Conservation (phyloP, 2,797 vertebrate genomes). For the Clarias fuscus region DNA sequence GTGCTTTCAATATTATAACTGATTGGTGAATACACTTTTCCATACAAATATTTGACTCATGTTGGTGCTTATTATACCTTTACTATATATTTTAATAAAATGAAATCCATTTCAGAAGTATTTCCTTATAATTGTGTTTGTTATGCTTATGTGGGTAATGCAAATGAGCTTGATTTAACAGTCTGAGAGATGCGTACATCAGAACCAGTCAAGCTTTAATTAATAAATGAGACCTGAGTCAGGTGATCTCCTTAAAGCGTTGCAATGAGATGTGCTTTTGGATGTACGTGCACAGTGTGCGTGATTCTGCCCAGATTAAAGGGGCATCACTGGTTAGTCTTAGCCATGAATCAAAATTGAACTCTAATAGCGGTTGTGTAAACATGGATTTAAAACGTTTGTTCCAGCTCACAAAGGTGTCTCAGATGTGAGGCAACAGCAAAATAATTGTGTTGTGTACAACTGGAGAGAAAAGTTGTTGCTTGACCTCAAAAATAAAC, state of each 20-base stretch:
- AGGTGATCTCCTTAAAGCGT: not conserved
- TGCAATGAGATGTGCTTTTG: not conserved
- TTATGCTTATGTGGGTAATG: not conserved
- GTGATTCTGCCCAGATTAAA: not conserved
- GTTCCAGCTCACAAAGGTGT: not conserved
- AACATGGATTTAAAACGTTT: not conserved
- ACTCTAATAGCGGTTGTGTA: not conserved
- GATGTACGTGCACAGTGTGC: not conserved
- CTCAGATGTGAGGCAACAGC: not conserved
- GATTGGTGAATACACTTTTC: too few relatives aligned
- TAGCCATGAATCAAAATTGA: too few relatives aligned
- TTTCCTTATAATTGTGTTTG: not conserved
- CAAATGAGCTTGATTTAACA: not conserved
- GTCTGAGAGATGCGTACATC: not conserved
- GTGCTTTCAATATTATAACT: too few relatives aligned
- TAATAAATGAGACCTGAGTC: not conserved
- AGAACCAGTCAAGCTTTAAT: not conserved
- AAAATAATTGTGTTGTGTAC: not conserved
- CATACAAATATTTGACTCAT: not conserved
- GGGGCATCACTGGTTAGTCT: not conserved
- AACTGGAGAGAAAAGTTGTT: not conserved
- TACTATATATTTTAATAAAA: not conserved
- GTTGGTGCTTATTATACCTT: not conserved
- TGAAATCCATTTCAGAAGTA: not conserved
- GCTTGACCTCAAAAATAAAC: not conserved